Evolutionary conservation across 2,888 invertebrate genomes (phyloP).

Genomic region (Drosophila incognita): DNA sequence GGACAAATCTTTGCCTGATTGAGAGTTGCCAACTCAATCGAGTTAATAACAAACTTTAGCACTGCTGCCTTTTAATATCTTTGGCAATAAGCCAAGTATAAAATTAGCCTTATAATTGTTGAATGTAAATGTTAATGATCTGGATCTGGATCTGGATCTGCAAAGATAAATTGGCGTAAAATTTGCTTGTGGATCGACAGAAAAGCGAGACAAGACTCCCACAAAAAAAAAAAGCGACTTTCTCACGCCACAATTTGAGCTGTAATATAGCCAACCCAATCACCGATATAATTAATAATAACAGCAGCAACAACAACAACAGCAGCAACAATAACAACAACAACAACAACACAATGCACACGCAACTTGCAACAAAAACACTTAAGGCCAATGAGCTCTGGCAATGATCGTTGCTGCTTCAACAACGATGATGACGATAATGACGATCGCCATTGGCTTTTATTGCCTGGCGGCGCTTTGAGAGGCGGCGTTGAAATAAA

Average conservation of each 20-base stretch:
- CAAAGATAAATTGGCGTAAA: conserved; percentile 37
- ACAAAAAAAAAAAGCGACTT: conserved; percentile 45
- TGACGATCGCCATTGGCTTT: conserved; percentile 43
- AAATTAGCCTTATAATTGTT: not conserved
- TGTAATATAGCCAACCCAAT: conserved; percentile 71
- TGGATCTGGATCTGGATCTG: not conserved
- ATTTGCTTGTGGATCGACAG: conserved; percentile 1
- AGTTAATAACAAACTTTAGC: not conserved
- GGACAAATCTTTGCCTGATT: not conserved
- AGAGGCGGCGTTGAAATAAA: conserved; percentile 60
- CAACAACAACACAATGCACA: conserved; percentile 5
- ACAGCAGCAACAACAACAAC: conserved; percentile 19
- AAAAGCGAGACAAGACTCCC: conserved; percentile 8
- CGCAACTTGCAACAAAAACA: conserved; percentile 12
- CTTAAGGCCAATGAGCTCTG: conserved; percentile 71
- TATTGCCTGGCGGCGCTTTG: conserved; percentile 72
- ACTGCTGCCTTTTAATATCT: not conserved
- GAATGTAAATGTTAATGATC: not conserved
- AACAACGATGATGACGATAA: conserved; percentile 42
- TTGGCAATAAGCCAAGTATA: not conserved
- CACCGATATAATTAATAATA: conserved; percentile 79
- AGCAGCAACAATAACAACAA: conserved; percentile 26
- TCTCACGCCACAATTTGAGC: conserved; percentile 71
- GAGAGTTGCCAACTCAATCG: not conserved
- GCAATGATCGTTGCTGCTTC: conserved; percentile 63